These are phyloP conservation scores for Danionella dracula DNA, from an alignment of 2,797 vertebrate genomes.

Conservation along the genomic window DNA sequence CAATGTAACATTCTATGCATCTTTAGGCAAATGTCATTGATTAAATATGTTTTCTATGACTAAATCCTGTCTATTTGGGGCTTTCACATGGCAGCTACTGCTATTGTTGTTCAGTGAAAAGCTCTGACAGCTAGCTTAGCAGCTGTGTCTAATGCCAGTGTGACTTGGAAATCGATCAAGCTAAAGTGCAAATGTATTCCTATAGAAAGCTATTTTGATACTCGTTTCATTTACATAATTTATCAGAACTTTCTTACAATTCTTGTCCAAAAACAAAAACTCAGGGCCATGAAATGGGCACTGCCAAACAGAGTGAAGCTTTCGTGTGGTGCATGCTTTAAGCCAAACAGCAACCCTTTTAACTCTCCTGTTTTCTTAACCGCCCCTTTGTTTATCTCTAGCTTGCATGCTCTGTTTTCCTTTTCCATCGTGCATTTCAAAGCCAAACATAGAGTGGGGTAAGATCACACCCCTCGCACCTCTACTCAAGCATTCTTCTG, in stretches of 20 bases:
- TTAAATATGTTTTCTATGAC: too few relatives aligned
- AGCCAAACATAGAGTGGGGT: not conserved
- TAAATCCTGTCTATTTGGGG: too few relatives aligned
- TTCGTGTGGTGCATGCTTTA: slow-evolving; percentile 18
- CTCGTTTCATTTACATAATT: slow-evolving; percentile 47
- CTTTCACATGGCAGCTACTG: too few relatives aligned
- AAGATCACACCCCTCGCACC: slow-evolving; percentile 10
- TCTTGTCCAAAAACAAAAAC: slow-evolving; percentile 18
- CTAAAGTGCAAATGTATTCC: too few relatives aligned
- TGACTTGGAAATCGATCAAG: too few relatives aligned
- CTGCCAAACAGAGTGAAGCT: not conserved
- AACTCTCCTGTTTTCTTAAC: slow-evolving; percentile 19
- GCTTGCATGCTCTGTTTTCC: slow-evolving; percentile 5
- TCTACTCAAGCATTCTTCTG: slow-evolving; percentile 13
- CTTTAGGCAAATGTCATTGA: too few relatives aligned
- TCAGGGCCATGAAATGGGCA: not conserved
- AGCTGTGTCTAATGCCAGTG: too few relatives aligned
- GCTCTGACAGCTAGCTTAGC: too few relatives aligned
- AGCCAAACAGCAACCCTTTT: not conserved
- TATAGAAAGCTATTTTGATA: slow-evolving; percentile 60
- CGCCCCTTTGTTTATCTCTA: slow-evolving; percentile 14
- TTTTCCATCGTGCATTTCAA: not conserved
- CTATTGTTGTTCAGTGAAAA: too few relatives aligned
- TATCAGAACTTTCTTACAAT: slow-evolving; percentile 53
- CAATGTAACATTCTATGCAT: too few relatives aligned